phyloP scores from a whole-genome alignment of 23 tunicate genomes.

The Clavelina lepadiformis region DNA sequence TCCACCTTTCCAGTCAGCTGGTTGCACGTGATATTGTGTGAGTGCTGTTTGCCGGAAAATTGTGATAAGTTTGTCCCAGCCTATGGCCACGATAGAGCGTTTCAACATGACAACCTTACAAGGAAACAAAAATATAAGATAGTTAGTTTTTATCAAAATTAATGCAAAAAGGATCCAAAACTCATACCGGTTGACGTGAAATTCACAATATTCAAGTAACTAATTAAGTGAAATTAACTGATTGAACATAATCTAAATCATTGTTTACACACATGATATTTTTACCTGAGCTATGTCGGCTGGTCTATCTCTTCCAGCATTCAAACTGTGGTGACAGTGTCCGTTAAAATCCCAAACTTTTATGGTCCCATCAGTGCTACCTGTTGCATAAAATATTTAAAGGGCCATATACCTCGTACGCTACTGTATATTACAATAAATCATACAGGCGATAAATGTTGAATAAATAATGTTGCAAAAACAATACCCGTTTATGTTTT shows the following conservation, averaged over 20 bases:
- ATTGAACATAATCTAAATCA: neutral
- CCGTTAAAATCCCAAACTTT: conserved; percentile 98
- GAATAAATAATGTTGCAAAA: too few relatives aligned
- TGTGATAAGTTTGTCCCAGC: conserved; percentile 82
- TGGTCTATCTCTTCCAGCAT: conserved; percentile 58
- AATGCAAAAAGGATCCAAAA: too few relatives aligned
- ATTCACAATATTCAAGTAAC: too few relatives aligned
- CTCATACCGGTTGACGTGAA: too few relatives aligned
- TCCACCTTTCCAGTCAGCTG: conserved; percentile 95
- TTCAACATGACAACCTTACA: conserved; percentile 75
- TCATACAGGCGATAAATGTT: too few relatives aligned
- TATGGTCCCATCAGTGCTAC: conserved; percentile 88
- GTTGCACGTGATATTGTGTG: conserved; percentile 67
- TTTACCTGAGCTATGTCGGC: conserved; percentile 77
- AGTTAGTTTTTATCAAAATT: too few relatives aligned
- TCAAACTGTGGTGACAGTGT: conserved; percentile 82
- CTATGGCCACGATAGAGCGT: conserved; percentile 66
- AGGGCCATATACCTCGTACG: too few relatives aligned
- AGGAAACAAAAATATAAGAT: neutral
- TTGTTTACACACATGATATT: neutral
- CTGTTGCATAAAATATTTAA: too few relatives aligned
- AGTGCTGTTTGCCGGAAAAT: conserved; percentile 62
- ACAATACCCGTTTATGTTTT: too few relatives aligned
- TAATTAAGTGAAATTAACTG: too few relatives aligned
- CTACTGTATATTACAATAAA: too few relatives aligned